Conservation (phyloP, 2,888 invertebrate genomes). For the Apodemia duryi region DNA sequence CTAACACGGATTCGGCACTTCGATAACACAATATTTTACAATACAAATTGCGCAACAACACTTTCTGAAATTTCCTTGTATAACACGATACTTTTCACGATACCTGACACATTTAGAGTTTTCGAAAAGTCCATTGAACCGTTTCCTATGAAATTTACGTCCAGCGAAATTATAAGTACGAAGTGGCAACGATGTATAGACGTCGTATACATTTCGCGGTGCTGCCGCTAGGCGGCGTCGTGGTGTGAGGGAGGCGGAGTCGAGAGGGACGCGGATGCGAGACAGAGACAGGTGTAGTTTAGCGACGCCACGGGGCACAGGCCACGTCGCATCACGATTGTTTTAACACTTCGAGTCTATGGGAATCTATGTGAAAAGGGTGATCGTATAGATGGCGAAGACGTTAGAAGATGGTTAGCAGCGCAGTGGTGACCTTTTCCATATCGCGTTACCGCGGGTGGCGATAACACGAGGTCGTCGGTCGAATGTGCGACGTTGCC, state of each 20-base stretch:
- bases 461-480: conserved; percentile 75
- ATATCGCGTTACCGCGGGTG: conserved; percentile 64
- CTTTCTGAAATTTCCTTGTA: conserved; percentile 56
- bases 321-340: conserved; percentile 37
- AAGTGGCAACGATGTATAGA: conserved; percentile 78
- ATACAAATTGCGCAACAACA: conserved; percentile 61
- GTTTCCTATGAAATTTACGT: conserved; percentile 78
- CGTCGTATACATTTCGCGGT: conserved; percentile 60
- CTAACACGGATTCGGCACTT: conserved; percentile 68
- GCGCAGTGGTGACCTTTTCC: conserved; percentile 68
- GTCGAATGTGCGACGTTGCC: conserved; percentile 69
- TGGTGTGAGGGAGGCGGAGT: conserved; percentile 65
- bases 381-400: conserved; percentile 66
- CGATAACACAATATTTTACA: conserved; percentile 61
- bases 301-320: conserved; percentile 34
- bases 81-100: conserved; percentile 62
- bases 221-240: conserved; percentile 69
- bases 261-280: conserved; percentile 56
- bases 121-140: conserved; percentile 79
- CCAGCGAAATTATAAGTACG: conserved; percentile 79
- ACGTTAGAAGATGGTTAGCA: conserved; percentile 57
- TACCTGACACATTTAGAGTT: conserved; percentile 67
- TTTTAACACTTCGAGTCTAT: conserved; percentile 59
- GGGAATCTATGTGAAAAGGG: conserved; percentile 59
- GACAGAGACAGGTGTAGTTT: conserved; percentile 39